Conservation (phyloP, 2,797 vertebrate species). For the Phrynocephalus forsythii region DNA sequence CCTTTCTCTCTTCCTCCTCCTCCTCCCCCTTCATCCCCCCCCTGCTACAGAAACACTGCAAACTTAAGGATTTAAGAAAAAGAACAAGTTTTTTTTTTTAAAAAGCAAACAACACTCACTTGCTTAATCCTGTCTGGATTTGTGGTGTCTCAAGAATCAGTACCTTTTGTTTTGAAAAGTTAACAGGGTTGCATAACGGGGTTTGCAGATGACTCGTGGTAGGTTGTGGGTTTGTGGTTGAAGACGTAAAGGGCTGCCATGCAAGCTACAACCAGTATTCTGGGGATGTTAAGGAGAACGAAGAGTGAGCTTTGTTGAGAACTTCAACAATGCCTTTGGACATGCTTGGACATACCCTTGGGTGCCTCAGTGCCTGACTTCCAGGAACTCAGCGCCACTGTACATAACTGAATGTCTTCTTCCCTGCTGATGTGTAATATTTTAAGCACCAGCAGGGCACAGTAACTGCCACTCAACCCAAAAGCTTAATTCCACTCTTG, state of each 20-base stretch:
- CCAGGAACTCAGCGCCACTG: background rate
- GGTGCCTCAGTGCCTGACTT: background rate
- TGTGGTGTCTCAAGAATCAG: background rate
- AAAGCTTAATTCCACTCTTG: background rate
- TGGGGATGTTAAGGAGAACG: background rate
- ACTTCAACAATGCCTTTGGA: constrained; percentile 8
- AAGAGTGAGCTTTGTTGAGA: background rate
- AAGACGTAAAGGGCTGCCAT: background rate
- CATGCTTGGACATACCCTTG: background rate
- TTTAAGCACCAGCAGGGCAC: background rate
- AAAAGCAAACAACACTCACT: background rate
- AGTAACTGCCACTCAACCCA: background rate
- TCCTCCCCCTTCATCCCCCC: background rate
- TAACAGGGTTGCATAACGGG: accelerated
- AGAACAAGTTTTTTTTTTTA: background rate
- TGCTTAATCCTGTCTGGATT: background rate
- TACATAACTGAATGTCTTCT: background rate
- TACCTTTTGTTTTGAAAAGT: background rate
- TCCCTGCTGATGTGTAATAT: background rate
- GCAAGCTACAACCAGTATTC: background rate
- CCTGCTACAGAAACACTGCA: background rate
- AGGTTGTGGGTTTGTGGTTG: background rate
- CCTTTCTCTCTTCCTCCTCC: background rate
- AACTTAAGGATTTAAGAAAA: background rate
- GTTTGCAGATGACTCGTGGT: background rate